Evolutionary conservation across 2,888 invertebrate species (phyloP), one percentile per base, ranked within the genome.

Genomic region (Argyra leucocephala): DNA sequence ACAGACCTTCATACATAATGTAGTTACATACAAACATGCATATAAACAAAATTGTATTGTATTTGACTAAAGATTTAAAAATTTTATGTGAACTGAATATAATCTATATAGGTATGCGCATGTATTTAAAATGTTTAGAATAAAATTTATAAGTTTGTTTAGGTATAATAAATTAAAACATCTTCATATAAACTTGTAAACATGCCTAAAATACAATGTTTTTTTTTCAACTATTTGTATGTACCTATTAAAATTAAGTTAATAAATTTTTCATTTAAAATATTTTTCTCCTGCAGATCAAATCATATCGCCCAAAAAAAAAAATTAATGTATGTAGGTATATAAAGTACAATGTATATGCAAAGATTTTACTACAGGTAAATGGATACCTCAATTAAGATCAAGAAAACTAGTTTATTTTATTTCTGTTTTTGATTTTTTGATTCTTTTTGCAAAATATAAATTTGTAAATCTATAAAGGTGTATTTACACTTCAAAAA

Each of bases 361-460:
- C 9, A 37, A 37, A 37, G 3, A 37, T 37, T 10, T 37, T 48
- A 48, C 48, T 48, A 48, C 48, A 48, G 48, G 48, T 48, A 48
- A 15, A 48, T 48, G 48, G 48, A 48, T 48, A 48, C 48, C 48
- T 48, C 48, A 48, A 48, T 48, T 48, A 48, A 48, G n/a, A 48
- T 48, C 48, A 48, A 37, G 48, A 48, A 48, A 48, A 48, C 48
- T 48, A 48, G 48, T 48, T 48, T 48, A 12, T 6, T 48, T n/a
- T 5, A 18, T 48, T 48, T 48, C 18, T 48, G 1, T 31, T 18
- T 48, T 48, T n/a, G 1, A 18, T 31, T 31, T 31, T n/a, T n/a
- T 48, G 4, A 15, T 48, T 48, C 48, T 48, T 48, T 48, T 48
- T 15, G 48, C 48, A 15, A 48, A 48, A 48, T 48, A 18, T 31